Base-by-base conservation (phyloP, 2,888 invertebrate genomes). In the Galeruca laticollis region DNA sequence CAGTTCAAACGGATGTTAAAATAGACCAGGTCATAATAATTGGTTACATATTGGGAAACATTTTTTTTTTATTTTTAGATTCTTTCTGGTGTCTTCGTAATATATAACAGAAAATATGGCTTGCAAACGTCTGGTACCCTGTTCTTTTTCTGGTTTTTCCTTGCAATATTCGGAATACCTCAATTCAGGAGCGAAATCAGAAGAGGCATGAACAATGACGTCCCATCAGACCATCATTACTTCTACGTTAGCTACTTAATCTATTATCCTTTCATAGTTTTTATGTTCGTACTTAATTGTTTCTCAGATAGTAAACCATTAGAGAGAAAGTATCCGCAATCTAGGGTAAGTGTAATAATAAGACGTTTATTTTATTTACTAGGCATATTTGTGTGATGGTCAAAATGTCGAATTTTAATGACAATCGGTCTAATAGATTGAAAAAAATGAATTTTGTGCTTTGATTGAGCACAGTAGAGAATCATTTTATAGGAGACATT, bases 61-160 rank as follows among this genome's bases (percentile, higher is more conserved):
- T n/a, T n/a, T n/a, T 2, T 21, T 1, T 15, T 18, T 37, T 10
- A 60, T 54, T 69, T 68, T 60, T 88, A 97, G 97, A 85, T 87
- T 69, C 86, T 96, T 78, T 88, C 93, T 72, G 89, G 89, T 43
- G 86, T 90, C 6, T 87, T 98, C 72, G 86, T 96, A 73, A 88
- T 91, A 78, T 91, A 93, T 82, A 97, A 97, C 84, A 91, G 93
- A 78, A 92, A 91, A 83, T 90, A 90, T 87, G 98, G 98, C 18
- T 89, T 96, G 80, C 90, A 94, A 80, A 93, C 97, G 13, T 98
- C 98, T 3, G 98, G 98, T 4, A 89, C 95, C 62, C 87, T 96
- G 70, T 98, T 97, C 86, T 86, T 96, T 75, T 98, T 98, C 86
- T 98, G 98, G 97, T 87, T 97, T 20, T 82, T 96, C 0, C 84